Conservation (phyloP, 2,113 vertebrate genomes). For the Fregata magnificens region DNA sequence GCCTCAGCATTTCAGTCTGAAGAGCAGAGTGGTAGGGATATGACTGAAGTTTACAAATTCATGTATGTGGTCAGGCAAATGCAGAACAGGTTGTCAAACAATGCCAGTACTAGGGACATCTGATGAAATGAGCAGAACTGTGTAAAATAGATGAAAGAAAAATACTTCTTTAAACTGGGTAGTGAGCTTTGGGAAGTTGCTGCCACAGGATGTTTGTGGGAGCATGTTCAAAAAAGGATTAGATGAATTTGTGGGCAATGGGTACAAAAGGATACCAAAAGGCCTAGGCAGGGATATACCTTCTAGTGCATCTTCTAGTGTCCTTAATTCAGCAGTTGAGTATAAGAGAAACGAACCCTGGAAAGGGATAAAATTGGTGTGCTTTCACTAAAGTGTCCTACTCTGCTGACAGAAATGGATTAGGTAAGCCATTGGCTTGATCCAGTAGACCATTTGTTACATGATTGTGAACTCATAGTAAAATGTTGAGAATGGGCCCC, state of each 20-base stretch:
- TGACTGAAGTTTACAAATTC: neutral
- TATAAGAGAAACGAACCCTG: neutral
- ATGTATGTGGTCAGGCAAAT: neutral
- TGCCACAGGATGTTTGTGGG: neutral
- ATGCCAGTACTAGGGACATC: neutral
- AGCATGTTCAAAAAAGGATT: neutral
- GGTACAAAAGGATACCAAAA: neutral
- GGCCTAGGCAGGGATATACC: no score
- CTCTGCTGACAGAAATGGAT: neutral
- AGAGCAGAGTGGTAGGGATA: neutral
- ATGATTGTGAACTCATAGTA: neutral
- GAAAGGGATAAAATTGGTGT: neutral
- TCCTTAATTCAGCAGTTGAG: neutral
- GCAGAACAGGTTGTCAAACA: neutral
- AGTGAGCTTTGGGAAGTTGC: neutral
- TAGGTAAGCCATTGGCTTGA: neutral
- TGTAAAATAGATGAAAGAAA: neutral
- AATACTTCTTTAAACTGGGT: accelerated
- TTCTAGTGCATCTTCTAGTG: neutral
- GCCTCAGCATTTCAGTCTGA: neutral
- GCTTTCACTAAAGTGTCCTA: neutral
- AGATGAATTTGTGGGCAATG: neutral
- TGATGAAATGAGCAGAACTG: neutral
- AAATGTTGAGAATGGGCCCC: neutral
- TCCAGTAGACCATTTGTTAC: neutral